Conservation (phyloP, 2,888 invertebrate species). For the Shargacucullia verbasci region DNA sequence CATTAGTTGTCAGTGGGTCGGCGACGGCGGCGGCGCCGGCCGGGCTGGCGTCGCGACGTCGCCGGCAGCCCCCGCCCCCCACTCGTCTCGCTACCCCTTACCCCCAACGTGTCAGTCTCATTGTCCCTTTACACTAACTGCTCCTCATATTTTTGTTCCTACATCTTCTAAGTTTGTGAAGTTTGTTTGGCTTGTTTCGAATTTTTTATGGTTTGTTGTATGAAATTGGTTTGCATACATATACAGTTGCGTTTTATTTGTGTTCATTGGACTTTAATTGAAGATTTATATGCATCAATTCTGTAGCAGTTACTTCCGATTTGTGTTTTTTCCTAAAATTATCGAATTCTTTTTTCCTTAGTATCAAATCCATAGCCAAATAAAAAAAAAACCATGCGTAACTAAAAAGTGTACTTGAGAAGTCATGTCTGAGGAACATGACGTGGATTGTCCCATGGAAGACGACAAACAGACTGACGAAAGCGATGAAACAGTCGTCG, state of each 20-base stretch:
- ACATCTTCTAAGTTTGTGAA: slow-evolving; percentile 35
- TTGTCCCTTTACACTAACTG: slow-evolving; percentile 53
- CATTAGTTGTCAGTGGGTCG: slow-evolving; percentile 68
- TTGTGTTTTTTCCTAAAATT: not conserved
- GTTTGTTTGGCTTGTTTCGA: slow-evolving; percentile 22
- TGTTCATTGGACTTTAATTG: not conserved
- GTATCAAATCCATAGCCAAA: slow-evolving; percentile 16
- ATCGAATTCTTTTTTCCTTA: not conserved
- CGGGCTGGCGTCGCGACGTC: slow-evolving; percentile 87
- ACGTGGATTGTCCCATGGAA: slow-evolving; percentile 68
- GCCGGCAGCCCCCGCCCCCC: slow-evolving; percentile 63
- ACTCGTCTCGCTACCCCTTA: slow-evolving; percentile 49
- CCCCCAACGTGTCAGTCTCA: slow-evolving; percentile 56
- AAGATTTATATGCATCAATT: not conserved
- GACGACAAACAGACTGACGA: slow-evolving; percentile 62
- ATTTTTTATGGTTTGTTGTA: slow-evolving; percentile 5
- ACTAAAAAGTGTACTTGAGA: slow-evolving; percentile 45
- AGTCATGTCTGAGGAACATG: slow-evolving; percentile 85
- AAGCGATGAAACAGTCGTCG: slow-evolving; percentile 38
- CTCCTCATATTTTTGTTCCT: slow-evolving; percentile 41
- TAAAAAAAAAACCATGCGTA: slow-evolving; percentile 48
- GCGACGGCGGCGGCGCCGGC: slow-evolving; percentile 74
- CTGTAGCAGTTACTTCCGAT: not conserved
- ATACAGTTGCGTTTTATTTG: not conserved
- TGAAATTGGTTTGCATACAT: slow-evolving; percentile 6